Conservation (phyloP, 2,113 vertebrate species). For the Lonchura striata region DNA sequence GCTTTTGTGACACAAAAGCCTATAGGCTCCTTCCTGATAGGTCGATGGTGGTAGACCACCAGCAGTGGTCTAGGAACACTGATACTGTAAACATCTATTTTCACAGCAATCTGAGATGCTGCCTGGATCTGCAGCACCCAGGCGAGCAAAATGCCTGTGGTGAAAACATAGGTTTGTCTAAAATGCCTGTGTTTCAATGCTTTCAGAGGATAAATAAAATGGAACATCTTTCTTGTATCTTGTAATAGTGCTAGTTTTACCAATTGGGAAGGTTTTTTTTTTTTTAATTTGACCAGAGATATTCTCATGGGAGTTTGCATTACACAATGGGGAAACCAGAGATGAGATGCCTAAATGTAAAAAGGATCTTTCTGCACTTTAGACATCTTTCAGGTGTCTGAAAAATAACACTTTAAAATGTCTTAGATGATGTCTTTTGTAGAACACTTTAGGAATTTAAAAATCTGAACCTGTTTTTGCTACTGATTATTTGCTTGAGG, state of each 20-base stretch:
- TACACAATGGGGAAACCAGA: not conserved
- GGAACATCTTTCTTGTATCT: not conserved
- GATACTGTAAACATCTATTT: not conserved
- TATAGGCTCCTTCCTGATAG: not conserved
- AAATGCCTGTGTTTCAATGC: not conserved
- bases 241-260: not conserved
- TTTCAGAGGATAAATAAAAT: not conserved
- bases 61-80: not conserved
- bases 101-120: not conserved
- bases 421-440: not conserved
- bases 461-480: not conserved
- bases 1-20: not conserved
- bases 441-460: not conserved
- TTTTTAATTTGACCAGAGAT: not conserved
- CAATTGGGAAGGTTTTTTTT: not conserved
- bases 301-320: not conserved
- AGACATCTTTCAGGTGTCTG: not conserved
- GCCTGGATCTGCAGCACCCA: not conserved
- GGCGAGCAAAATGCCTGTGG: not conserved
- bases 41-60: not conserved
- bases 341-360: not conserved
- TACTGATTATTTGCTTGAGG: conserved; percentile 20
- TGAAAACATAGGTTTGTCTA: not conserved
- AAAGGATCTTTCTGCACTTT: not conserved
- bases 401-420: not conserved